These are phyloP conservation scores for Bos javanicus DNA, from an alignment of 2,113 vertebrate genomes.

Conservation along the genomic window DNA sequence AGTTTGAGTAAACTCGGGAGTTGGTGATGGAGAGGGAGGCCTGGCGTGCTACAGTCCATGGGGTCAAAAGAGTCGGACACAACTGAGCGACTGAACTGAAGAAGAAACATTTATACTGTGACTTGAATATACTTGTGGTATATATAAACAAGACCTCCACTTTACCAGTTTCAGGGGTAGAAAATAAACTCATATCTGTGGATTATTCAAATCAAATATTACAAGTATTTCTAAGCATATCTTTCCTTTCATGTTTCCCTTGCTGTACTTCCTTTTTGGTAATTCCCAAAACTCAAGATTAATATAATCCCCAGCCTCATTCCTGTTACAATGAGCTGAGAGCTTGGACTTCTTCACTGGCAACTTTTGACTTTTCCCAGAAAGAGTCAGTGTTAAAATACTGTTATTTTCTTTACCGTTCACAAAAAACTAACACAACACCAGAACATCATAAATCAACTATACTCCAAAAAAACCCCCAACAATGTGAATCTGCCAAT, in stretches of 20 bases:
- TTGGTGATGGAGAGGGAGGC: background rate
- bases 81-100: background rate
- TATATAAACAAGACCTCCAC: background rate
- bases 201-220: background rate
- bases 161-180: background rate
- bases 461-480: background rate
- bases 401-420: background rate
- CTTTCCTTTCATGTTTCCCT: background rate
- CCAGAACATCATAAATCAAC: background rate
- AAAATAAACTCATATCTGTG: background rate
- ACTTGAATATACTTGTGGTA: background rate
- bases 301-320: background rate
- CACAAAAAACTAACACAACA: background rate
- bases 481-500: background rate
- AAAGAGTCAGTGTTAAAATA: background rate
- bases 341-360: background rate
- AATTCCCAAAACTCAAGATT: background rate
- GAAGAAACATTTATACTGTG: background rate
- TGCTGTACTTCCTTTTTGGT: background rate
- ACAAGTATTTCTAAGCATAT: background rate
- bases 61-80: accelerated
- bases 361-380: background rate
- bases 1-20: background rate
- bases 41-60: background rate
- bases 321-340: background rate